Evolutionary conservation across 2,113 vertebrate species (phyloP).

Genomic region (Ifrita kowaldi): DNA sequence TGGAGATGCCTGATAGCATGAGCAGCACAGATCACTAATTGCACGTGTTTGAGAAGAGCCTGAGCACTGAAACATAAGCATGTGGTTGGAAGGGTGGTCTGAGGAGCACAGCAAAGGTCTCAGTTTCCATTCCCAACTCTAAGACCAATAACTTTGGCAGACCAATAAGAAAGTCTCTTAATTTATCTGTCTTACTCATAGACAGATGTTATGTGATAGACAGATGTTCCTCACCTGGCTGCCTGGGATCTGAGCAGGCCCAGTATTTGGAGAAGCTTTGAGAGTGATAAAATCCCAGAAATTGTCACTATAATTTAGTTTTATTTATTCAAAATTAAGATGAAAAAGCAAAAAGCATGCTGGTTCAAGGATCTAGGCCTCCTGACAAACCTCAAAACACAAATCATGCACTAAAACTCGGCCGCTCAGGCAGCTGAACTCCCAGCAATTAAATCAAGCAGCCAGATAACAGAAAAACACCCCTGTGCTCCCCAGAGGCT

Average conservation of each 20-base stretch:
- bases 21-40: slow-evolving; percentile 16
- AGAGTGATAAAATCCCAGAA: neutral
- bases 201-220: neutral
- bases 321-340: neutral
- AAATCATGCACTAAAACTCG: neutral
- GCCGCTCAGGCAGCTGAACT: neutral
- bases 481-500: neutral
- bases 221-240: neutral
- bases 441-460: slow-evolving; percentile 9
- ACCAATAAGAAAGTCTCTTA: neutral
- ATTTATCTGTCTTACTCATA: neutral
- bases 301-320: neutral
- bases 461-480: slow-evolving; percentile 25
- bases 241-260: neutral
- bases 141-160: neutral
- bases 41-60: neutral
- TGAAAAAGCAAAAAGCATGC: neutral
- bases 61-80: neutral
- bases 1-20: slow-evolving; percentile 21
- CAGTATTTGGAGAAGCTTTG: neutral
- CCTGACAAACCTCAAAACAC: neutral
- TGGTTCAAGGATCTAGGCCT: neutral
- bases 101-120: neutral
- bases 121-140: neutral
- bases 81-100: slow-evolving; percentile 8